phyloP scores from a whole-genome alignment of 2,888 invertebrate species.

The Phlogophora meticulosa region DNA sequence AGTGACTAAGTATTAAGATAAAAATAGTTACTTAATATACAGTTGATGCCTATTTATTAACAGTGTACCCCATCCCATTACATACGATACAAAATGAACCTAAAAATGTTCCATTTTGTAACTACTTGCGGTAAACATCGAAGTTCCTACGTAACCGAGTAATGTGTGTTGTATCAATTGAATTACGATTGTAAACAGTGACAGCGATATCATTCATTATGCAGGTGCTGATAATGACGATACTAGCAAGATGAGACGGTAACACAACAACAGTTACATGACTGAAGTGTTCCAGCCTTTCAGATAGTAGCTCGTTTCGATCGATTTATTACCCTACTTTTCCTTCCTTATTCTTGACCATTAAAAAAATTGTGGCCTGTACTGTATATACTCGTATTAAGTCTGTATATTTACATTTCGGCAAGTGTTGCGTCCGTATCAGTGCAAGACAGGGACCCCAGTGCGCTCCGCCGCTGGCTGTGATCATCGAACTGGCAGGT shows the following conservation, averaged over 20 bases:
- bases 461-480: slow-evolving; percentile 27
- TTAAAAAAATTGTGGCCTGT: not conserved
- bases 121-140: slow-evolving; percentile 28
- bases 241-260: slow-evolving; percentile 23
- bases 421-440: slow-evolving; percentile 15
- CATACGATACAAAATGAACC: slow-evolving; percentile 33
- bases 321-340: not conserved
- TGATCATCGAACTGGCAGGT: slow-evolving; percentile 69
- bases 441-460: slow-evolving; percentile 24
- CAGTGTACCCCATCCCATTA: slow-evolving; percentile 16
- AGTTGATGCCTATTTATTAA: slow-evolving; percentile 5
- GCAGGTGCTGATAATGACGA: slow-evolving; percentile 24
- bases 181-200: slow-evolving; percentile 30
- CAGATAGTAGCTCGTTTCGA: not conserved
- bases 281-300: not conserved
- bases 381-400: not conserved
- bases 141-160: slow-evolving; percentile 21
- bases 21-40: too few species aligned
- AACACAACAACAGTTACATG: slow-evolving; percentile 1
- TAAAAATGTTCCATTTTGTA: slow-evolving; percentile 32
- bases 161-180: slow-evolving; percentile 34
- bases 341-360: slow-evolving; percentile 10
- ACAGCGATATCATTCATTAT: slow-evolving; percentile 21
- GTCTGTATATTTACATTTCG: not conserved
- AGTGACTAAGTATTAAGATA: too few species aligned